These are phyloP conservation scores for Amia ocellicauda DNA, from an alignment of 2,113 vertebrate genomes.

Conservation along the genomic window DNA sequence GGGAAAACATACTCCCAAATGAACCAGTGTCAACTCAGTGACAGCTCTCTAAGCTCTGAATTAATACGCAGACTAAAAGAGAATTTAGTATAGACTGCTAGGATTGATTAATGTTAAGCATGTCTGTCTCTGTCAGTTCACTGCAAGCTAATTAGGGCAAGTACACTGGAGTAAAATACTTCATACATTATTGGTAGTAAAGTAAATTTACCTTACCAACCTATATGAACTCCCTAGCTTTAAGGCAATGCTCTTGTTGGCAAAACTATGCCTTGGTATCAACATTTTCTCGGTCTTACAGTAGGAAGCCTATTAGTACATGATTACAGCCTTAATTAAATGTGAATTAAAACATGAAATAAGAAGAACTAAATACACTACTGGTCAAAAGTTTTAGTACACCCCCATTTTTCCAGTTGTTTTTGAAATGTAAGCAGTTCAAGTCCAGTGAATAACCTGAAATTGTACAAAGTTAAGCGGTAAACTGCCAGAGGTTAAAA, in stretches of 20 bases:
- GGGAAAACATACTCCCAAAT: slow-evolving; percentile 10
- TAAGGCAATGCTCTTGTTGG: slow-evolving; percentile 21
- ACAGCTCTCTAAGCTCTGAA: slow-evolving; percentile 27
- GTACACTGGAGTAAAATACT: slow-evolving; percentile 46
- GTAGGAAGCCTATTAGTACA: slow-evolving; percentile 32
- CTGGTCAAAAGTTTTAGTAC: too few species aligned
- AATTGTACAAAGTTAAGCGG: too few species aligned
- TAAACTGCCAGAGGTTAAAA: too few species aligned
- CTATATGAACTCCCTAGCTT: not conserved
- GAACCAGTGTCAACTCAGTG: slow-evolving; percentile 29
- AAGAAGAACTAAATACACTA: too few species aligned
- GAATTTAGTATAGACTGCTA: slow-evolving; percentile 11
- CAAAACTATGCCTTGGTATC: slow-evolving; percentile 37
- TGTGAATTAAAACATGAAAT: too few species aligned
- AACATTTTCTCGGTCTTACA: slow-evolving; percentile 40
- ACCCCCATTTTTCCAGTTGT: too few species aligned
- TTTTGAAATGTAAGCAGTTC: too few species aligned
- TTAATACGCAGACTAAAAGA: slow-evolving; percentile 30
- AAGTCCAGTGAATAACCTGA: too few species aligned
- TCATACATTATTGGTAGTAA: slow-evolving; percentile 19
- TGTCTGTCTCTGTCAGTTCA: slow-evolving; percentile 28
- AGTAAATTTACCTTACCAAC: slow-evolving; percentile 19
- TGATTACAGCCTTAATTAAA: too few species aligned
- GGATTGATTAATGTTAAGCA: slow-evolving; percentile 38
- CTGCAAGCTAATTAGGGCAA: slow-evolving; percentile 46